A percentile compares a stretch with the other conserved stretches of the same genome.
These are phyloP conservation scores for Ctenopoma kingsleyae DNA, from an alignment of 2,797 vertebrate species.

Conservation along the genomic window DNA sequence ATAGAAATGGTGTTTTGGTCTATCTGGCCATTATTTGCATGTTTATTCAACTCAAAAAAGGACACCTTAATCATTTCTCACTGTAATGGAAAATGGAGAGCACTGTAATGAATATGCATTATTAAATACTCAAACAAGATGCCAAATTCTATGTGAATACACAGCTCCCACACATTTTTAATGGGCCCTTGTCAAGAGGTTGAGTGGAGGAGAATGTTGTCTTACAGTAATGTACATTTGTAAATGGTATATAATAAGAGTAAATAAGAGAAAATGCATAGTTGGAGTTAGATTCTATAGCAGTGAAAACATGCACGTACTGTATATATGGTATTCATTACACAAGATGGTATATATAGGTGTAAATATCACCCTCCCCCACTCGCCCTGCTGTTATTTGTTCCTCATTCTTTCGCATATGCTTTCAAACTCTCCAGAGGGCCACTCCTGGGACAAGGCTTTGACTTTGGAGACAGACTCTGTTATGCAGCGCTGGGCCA, in stretches of 20 bases:
- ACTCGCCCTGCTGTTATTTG: neutral
- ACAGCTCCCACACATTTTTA: constrained; percentile 49
- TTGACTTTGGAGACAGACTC: neutral
- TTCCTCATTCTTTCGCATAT: constrained; percentile 6
- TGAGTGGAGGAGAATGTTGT: constrained; percentile 30
- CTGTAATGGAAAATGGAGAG: constrained; percentile 47
- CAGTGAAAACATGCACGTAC: neutral
- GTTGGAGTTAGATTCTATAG: neutral
- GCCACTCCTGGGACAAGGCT: neutral
- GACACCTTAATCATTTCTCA: constrained; percentile 27
- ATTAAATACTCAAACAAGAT: constrained; percentile 54
- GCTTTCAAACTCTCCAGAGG: neutral
- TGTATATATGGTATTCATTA: constrained; percentile 2
- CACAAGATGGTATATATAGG: neutral
- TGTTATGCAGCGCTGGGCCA: neutral
- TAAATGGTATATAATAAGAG: constrained; percentile 18
- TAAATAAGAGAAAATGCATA: constrained; percentile 3
- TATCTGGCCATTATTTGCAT: constrained; percentile 23
- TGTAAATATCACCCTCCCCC: neutral
- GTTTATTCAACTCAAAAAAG: constrained; percentile 46
- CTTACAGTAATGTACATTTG: constrained; percentile 19
- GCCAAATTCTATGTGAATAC: constrained; percentile 27
- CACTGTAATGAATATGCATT: constrained; percentile 58
- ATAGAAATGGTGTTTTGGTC: neutral
- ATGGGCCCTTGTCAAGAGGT: constrained; percentile 49